Conservation (phyloP, 2,797 vertebrate species). For the Typhlichthys eigenmanni region DNA sequence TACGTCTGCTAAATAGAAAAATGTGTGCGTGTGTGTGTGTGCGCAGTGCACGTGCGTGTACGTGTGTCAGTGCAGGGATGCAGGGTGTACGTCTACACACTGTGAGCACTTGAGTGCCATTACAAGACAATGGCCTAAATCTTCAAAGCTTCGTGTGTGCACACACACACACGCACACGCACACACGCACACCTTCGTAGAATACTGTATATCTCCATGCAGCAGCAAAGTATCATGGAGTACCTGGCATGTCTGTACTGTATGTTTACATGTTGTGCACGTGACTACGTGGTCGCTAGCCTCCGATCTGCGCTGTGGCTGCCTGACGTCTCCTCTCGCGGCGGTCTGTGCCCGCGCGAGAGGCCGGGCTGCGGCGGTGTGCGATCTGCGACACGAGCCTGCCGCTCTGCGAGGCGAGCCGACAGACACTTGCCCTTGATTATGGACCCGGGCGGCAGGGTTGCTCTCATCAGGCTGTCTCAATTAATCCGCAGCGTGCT, state of each 20-base stretch:
- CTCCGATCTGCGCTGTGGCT: not conserved
- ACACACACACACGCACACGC: too few species aligned
- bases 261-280: not conserved
- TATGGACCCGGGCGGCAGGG: conserved; percentile 70
- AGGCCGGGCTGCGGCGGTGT: too few species aligned
- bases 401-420: conserved; percentile 23
- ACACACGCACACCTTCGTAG: too few species aligned
- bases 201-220: not conserved
- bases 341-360: too few species aligned
- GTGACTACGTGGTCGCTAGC: not conserved
- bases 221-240: not conserved
- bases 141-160: conserved; percentile 41
- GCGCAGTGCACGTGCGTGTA: conserved; percentile 23
- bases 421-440: conserved; percentile 74
- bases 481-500: conserved; percentile 72
- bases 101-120: conserved; percentile 41
- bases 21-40: conserved; percentile 28
- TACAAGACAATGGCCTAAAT: conserved; percentile 55
- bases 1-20: conserved; percentile 61
- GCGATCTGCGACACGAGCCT: conserved; percentile 63
- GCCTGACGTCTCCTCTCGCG: conserved; percentile 18
- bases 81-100: too few species aligned
- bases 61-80: too few species aligned
- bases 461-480: conserved; percentile 69
- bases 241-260: not conserved